Percentiles rank a stretch among this genome's conserved stretches.
These are phyloP conservation scores for Bhutanitis thaidina DNA, from an alignment of 2,888 invertebrate species.

Conservation along the genomic window DNA sequence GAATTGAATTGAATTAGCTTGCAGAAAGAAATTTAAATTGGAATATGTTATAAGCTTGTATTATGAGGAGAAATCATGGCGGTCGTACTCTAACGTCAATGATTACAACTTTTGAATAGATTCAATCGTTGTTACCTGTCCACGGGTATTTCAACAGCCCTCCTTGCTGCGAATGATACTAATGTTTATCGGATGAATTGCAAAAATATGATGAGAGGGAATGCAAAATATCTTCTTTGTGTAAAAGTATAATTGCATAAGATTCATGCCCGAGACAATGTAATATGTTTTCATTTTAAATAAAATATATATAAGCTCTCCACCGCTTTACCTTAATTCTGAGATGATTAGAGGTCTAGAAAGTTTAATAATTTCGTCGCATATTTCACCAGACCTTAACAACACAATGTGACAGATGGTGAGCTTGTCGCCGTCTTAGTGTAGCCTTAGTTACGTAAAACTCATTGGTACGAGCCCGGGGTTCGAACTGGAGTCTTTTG, in stretches of 20 bases:
- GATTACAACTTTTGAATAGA: conserved; percentile 25
- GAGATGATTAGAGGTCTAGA: too few species aligned
- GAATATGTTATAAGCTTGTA: not conserved
- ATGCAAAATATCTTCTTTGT: conserved; percentile 22
- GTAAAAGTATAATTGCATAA: not conserved
- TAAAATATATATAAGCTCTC: too few species aligned
- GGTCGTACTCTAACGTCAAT: conserved; percentile 24
- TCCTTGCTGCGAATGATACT: conserved; percentile 14
- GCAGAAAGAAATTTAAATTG: not conserved
- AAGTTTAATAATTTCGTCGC: too few species aligned
- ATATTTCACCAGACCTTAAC: too few species aligned
- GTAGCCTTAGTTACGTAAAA: too few species aligned
- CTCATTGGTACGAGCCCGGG: too few species aligned
- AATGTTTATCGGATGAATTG: conserved; percentile 21
- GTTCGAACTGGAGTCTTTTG: too few species aligned
- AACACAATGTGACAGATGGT: too few species aligned
- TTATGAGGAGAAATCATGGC: conserved; percentile 17
- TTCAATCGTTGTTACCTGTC: conserved; percentile 22
- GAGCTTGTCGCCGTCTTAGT: too few species aligned
- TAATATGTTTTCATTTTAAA: too few species aligned
- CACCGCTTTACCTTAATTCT: too few species aligned
- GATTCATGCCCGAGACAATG: too few species aligned
- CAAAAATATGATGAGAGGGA: conserved; percentile 21
- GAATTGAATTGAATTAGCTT: not conserved
- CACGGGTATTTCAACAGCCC: conserved; percentile 17